A percentile compares a stretch with the other conserved stretches of the same genome.
Conservation (phyloP, 30 jellyfish, hydroid and myxozoan species). For the Sanderia malayensis region DNA sequence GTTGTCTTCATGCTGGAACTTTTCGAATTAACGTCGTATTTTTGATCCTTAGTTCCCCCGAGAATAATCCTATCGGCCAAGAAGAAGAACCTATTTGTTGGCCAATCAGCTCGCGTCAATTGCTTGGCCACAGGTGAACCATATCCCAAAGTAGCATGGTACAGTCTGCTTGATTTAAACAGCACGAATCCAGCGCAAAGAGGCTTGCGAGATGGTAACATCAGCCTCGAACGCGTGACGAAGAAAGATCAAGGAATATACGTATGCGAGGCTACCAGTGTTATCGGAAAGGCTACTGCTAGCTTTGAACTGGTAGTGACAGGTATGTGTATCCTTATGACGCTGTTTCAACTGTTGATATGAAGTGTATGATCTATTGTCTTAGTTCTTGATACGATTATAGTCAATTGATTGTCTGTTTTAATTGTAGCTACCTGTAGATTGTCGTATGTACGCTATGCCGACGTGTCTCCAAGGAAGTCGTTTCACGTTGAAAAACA, state of each 20-base stretch:
- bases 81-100: slow-evolving; percentile 51
- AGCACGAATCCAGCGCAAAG: slow-evolving; percentile 18
- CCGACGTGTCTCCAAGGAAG: slow-evolving; percentile 33
- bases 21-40: too few relatives aligned
- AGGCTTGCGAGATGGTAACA: slow-evolving; percentile 65
- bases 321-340: slow-evolving; percentile 60
- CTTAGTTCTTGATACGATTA: too few relatives aligned
- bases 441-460: slow-evolving; percentile 43
- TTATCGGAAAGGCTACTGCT: slow-evolving; percentile 63
- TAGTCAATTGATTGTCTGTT: background rate
- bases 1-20: too few relatives aligned
- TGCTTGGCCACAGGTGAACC: slow-evolving; percentile 97
- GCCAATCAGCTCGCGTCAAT: slow-evolving; percentile 72
- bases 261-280: slow-evolving; percentile 81
- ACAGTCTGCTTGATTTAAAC: slow-evolving; percentile 31
- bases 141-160: slow-evolving; percentile 81
- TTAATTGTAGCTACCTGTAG: slow-evolving; percentile 70
- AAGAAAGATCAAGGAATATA: slow-evolving; percentile 81
- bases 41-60: slow-evolving; percentile 91
- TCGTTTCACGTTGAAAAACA: slow-evolving; percentile 63
- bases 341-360: too few relatives aligned
- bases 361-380: too few relatives aligned
- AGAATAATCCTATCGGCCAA: slow-evolving; percentile 52
- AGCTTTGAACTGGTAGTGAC: slow-evolving; percentile 53
- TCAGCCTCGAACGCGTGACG: slow-evolving; percentile 43